These are phyloP conservation scores for Rhodophaea formosa DNA, from an alignment of 2,888 invertebrate genomes.

Conservation along the genomic window DNA sequence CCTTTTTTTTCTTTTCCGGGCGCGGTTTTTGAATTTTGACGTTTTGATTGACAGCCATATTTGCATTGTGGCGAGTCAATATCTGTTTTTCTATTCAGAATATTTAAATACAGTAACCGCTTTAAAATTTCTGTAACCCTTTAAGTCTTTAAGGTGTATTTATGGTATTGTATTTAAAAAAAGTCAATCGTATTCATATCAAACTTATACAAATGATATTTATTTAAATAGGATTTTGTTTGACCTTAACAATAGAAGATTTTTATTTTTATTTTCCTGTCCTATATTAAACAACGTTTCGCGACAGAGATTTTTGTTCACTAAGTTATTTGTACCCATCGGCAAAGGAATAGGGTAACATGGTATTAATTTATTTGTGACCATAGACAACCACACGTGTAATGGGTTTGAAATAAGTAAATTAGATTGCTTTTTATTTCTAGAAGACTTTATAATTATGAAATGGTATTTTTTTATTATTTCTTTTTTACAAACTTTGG, in stretches of 20 bases:
- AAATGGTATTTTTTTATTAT: too few species aligned
- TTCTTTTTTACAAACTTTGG: too few species aligned
- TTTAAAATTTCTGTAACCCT: constrained; percentile 23
- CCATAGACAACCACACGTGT: too few species aligned
- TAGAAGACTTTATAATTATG: too few species aligned
- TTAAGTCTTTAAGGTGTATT: constrained; percentile 9
- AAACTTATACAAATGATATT: background rate
- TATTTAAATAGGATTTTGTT: background rate
- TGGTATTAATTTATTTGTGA: too few species aligned
- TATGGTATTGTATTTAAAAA: background rate
- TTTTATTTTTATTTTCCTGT: too few species aligned
- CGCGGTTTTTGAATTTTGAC: constrained; percentile 53
- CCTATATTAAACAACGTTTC: too few species aligned
- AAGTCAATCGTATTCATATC: background rate
- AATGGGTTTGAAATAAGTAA: too few species aligned
- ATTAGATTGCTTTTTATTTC: too few species aligned
- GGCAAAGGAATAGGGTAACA: too few species aligned
- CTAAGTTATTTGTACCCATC: too few species aligned
- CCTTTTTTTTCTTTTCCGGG: constrained; percentile 41
- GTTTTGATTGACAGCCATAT: constrained; percentile 35
- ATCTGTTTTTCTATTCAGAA: constrained; percentile 29
- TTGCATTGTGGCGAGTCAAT: constrained; percentile 35
- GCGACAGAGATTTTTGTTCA: too few species aligned
- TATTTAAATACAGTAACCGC: constrained; percentile 24
- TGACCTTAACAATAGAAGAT: background rate